Evolutionary conservation across 2,797 vertebrate species (phyloP).

Genomic region (Streptopelia turtur): DNA sequence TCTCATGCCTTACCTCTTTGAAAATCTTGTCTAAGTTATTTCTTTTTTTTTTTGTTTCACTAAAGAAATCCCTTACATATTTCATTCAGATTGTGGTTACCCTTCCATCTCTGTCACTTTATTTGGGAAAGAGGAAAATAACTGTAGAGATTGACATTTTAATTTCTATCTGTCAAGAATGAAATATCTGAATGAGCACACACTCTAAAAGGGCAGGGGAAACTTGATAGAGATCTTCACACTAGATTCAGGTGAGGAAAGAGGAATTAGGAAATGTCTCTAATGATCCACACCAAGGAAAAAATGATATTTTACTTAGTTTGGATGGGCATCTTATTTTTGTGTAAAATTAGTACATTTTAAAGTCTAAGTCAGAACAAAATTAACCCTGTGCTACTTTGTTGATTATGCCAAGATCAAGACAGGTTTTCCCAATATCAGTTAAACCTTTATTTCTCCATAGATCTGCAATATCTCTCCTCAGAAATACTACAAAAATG

Average conservation of each 20-base stretch:
- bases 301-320: neutral
- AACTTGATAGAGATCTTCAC: neutral
- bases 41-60: neutral
- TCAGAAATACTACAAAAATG: neutral
- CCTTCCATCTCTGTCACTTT: neutral
- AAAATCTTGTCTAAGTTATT: neutral
- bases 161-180: slow-evolving; percentile 39
- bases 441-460: neutral
- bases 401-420: neutral
- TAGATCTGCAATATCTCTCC: neutral
- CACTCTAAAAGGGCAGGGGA: neutral
- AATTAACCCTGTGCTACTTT: neutral
- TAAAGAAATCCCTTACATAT: neutral
- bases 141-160: slow-evolving; percentile 6
- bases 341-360: neutral
- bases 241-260: neutral
- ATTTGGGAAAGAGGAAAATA: neutral
- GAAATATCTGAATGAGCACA: slow-evolving; percentile 1
- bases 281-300: neutral
- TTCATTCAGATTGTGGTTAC: neutral
- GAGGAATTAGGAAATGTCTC: neutral
- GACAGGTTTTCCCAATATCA: neutral
- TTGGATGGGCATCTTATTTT: neutral
- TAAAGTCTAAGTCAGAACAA: neutral
- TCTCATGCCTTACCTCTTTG: neutral